These are phyloP conservation scores for Mactra quadrangularis DNA, from an alignment of 1,140 invertebrate genomes.

Conservation along the genomic window DNA sequence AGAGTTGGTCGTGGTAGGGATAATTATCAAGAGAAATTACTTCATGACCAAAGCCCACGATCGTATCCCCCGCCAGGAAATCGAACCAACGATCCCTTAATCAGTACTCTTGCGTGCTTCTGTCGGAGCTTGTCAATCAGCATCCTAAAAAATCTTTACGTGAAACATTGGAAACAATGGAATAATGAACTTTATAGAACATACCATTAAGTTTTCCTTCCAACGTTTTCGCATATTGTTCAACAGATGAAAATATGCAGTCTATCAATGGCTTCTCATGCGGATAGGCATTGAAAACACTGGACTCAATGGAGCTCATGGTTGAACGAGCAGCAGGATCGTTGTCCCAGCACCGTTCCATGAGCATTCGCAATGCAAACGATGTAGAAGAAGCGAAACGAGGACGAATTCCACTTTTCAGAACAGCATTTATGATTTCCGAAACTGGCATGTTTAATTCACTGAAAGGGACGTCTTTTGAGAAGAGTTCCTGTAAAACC, in stretches of 20 bases:
- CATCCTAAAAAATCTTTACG: too few relatives aligned
- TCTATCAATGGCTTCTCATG: slow-evolving; percentile 68
- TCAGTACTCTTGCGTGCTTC: too few relatives aligned
- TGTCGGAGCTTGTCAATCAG: too few relatives aligned
- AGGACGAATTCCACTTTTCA: slow-evolving; percentile 67
- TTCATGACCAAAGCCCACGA: too few relatives aligned
- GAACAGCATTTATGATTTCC: slow-evolving; percentile 66
- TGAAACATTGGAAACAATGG: too few relatives aligned
- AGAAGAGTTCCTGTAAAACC: slow-evolving; percentile 73
- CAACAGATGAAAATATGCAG: slow-evolving; percentile 74
- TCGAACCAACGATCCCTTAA: too few relatives aligned
- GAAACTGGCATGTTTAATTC: slow-evolving; percentile 59
- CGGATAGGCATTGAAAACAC: slow-evolving; percentile 49
- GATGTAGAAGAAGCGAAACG: slow-evolving; percentile 58
- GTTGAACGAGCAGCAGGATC: slow-evolving; percentile 62
- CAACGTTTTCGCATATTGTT: slow-evolving; percentile 70
- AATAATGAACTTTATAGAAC: too few relatives aligned
- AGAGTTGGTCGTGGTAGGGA: too few relatives aligned
- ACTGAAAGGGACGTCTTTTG: slow-evolving; percentile 68
- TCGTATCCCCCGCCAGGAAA: too few relatives aligned
- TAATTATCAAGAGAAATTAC: too few relatives aligned
- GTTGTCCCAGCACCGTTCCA: slow-evolving; percentile 73
- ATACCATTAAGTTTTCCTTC: slow-evolving; percentile 59
- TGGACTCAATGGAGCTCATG: slow-evolving; percentile 61
- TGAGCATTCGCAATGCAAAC: slow-evolving; percentile 60